Evolutionary conservation across 2,797 vertebrate species (phyloP).

Genomic region (Pseudomugil gertrudae): DNA sequence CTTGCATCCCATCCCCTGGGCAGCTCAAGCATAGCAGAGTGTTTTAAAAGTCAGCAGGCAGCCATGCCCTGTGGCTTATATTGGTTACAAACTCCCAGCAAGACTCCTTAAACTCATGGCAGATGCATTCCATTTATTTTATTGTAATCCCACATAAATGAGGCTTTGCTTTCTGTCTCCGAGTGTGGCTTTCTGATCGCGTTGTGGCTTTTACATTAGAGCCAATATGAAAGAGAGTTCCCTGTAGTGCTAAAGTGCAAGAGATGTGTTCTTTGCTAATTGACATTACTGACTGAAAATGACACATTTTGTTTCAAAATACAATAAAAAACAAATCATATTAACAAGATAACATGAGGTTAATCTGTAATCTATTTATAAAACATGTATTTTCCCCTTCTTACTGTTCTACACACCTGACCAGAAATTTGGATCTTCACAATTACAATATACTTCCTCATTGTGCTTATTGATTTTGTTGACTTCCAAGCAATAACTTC

Average conservation of each 20-base stretch:
- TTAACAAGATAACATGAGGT: background rate
- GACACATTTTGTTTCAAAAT: slow-evolving; percentile 39
- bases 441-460: slow-evolving; percentile 19
- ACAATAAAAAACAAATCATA: background rate
- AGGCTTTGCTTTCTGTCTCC: slow-evolving; percentile 31
- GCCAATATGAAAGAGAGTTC: slow-evolving; percentile 27
- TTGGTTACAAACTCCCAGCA: slow-evolving; percentile 66
- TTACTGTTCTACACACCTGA: slow-evolving; percentile 49
- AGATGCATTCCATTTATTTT: slow-evolving; percentile 60
- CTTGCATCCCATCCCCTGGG: slow-evolving; percentile 71
- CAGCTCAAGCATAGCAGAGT: slow-evolving; percentile 77
- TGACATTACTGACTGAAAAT: slow-evolving; percentile 4
- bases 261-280: background rate
- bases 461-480: slow-evolving; percentile 64
- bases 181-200: slow-evolving; percentile 33
- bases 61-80: slow-evolving; percentile 55
- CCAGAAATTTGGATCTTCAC: slow-evolving; percentile 39
- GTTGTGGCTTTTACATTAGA: slow-evolving; percentile 13
- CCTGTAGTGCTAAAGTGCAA: slow-evolving; percentile 56
- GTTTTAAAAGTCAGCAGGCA: slow-evolving; percentile 77
- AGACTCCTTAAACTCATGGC: slow-evolving; percentile 51
- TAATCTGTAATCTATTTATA: slow-evolving; percentile 11
- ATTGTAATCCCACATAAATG: slow-evolving; percentile 55
- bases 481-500: slow-evolving; percentile 68
- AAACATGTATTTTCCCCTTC: slow-evolving; percentile 25